Percentiles rank a stretch among this genome's conserved stretches.
phyloP scores from a whole-genome alignment of 2,113 vertebrate species.

The Cebidichthys violaceus region DNA sequence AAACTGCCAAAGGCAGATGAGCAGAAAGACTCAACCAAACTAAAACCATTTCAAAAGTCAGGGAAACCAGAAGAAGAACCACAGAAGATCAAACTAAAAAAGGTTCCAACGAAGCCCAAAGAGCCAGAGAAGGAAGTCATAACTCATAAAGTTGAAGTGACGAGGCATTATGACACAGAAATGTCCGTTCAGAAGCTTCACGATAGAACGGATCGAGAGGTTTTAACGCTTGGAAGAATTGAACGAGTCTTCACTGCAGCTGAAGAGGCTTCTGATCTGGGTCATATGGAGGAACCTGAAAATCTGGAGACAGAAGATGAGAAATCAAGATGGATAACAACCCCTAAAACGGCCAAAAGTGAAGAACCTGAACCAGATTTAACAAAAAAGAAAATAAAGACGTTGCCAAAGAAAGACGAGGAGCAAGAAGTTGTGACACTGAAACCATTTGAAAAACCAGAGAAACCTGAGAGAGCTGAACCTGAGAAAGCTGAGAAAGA shows the following conservation, averaged over 20 bases:
- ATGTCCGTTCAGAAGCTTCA: slow-evolving; percentile 35
- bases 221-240: slow-evolving; percentile 32
- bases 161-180: slow-evolving; percentile 57
- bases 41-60: slow-evolving; percentile 66
- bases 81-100: slow-evolving; percentile 71
- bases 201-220: slow-evolving; percentile 55
- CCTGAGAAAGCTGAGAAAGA: slow-evolving; percentile 41
- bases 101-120: slow-evolving; percentile 65
- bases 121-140: slow-evolving; percentile 69
- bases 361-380: slow-evolving; percentile 56
- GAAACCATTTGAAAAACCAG: slow-evolving; percentile 72
- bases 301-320: slow-evolving; percentile 39
- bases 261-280: slow-evolving; percentile 36
- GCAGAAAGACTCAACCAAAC: slow-evolving; percentile 61
- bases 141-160: slow-evolving; percentile 46
- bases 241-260: slow-evolving; percentile 50
- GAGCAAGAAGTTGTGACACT: slow-evolving; percentile 67
- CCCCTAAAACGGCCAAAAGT: slow-evolving; percentile 43
- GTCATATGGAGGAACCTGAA: slow-evolving; percentile 33
- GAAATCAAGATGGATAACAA: slow-evolving; percentile 63
- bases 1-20: slow-evolving; percentile 59
- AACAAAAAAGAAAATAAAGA: slow-evolving; percentile 71
- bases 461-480: slow-evolving; percentile 44
- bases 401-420: slow-evolving; percentile 61
- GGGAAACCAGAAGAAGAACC: slow-evolving; percentile 66